These are phyloP conservation scores for Gymnodraco acuticeps DNA, from an alignment of 2,797 vertebrate genomes.

Conservation along the genomic window DNA sequence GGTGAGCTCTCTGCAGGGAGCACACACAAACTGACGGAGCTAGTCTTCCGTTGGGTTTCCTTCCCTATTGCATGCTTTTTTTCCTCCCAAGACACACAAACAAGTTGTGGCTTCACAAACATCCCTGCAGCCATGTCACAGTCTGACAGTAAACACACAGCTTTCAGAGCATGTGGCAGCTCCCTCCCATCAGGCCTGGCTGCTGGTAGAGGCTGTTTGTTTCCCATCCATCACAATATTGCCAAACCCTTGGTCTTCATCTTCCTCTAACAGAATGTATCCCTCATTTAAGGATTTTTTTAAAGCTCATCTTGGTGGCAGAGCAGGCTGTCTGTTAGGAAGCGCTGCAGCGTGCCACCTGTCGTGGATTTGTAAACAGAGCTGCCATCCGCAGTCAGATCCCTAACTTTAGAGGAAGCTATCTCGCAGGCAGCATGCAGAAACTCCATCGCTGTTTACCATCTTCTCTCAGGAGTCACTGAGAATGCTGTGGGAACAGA, in stretches of 20 bases:
- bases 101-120: slow-evolving; percentile 31
- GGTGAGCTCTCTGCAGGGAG: slow-evolving; percentile 25
- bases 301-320: slow-evolving; percentile 27
- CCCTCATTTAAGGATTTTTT: slow-evolving; percentile 32
- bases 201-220: slow-evolving; percentile 26
- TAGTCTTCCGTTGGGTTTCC: slow-evolving; percentile 7
- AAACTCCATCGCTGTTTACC: slow-evolving; percentile 42
- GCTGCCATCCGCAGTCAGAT: slow-evolving; percentile 22
- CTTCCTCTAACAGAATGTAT: slow-evolving; percentile 25
- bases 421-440: slow-evolving; percentile 7
- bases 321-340: slow-evolving; percentile 34
- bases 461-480: slow-evolving; percentile 26
- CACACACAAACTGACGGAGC: not conserved
- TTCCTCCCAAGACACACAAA: slow-evolving; percentile 2
- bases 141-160: slow-evolving; percentile 27
- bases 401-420: slow-evolving; percentile 12
- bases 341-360: slow-evolving; percentile 19
- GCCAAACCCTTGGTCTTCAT: slow-evolving; percentile 18
- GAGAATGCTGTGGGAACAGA: not conserved
- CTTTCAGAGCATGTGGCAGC: slow-evolving; percentile 32
- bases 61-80: not conserved
- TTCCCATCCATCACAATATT: slow-evolving; percentile 41
- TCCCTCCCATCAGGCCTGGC: slow-evolving; percentile 6
- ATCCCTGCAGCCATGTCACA: slow-evolving; percentile 41
- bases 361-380: slow-evolving; percentile 48